Evolutionary conservation across 2,113 vertebrate genomes (phyloP).

Genomic region (Ahaetulla prasina): DNA sequence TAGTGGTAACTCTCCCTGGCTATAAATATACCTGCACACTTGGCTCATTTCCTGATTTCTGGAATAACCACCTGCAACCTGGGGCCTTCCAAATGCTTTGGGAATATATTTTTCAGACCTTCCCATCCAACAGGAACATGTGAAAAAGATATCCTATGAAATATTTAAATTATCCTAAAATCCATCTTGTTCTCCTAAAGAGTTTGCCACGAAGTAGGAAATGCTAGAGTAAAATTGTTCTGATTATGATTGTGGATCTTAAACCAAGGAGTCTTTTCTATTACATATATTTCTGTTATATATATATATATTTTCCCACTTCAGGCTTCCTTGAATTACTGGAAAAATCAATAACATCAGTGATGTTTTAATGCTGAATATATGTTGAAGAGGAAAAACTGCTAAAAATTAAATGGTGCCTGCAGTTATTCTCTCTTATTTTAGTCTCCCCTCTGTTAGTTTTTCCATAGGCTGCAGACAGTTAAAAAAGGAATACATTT

Average conservation of each 20-base stretch:
- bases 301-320: neutral
- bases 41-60: neutral
- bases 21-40: neutral
- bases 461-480: slow-evolving; percentile 1
- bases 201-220: rapidly evolving
- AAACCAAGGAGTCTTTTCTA: neutral
- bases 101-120: neutral
- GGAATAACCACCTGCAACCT: neutral
- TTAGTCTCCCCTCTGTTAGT: neutral
- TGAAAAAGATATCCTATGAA: neutral
- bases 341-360: slow-evolving; percentile 39
- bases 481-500: neutral
- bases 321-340: slow-evolving; percentile 35
- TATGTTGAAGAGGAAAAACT: slow-evolving; percentile 3
- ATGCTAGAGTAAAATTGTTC: neutral
- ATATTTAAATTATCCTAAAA: slow-evolving; percentile 15
- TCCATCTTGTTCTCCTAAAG: neutral
- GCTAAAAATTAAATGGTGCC: slow-evolving; percentile 43
- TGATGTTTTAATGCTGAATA: neutral
- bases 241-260: neutral
- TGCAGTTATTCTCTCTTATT: slow-evolving; percentile 3
- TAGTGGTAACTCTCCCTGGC: neutral
- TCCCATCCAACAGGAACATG: neutral
- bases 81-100: neutral
- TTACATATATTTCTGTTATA: slow-evolving; percentile 12